Conservation (phyloP, 2,888 invertebrate genomes). For the Peribatodes rhomboidaria region DNA sequence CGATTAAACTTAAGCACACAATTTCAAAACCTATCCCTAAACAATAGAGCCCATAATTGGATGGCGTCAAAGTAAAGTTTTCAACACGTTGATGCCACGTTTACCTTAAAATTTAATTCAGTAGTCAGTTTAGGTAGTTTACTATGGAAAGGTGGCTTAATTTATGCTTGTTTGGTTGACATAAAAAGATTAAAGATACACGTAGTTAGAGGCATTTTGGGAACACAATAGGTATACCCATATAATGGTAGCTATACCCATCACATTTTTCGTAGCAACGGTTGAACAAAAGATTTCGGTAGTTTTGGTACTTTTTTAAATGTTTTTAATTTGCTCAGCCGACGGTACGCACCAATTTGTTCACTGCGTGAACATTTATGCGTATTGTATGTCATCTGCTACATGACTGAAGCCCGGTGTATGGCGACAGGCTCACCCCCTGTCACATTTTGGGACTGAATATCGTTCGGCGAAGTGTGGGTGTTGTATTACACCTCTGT, state of each 20-base stretch:
- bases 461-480: too few relatives aligned
- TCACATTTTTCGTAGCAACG: not conserved
- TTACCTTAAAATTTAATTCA: conserved; percentile 45
- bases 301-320: too few relatives aligned
- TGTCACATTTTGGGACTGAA: too few relatives aligned
- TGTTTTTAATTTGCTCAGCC: too few relatives aligned
- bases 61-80: conserved; percentile 28
- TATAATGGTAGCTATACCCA: too few relatives aligned
- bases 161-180: conserved; percentile 25
- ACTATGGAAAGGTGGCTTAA: conserved; percentile 29
- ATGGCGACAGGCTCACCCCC: too few relatives aligned
- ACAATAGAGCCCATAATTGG: conserved; percentile 19
- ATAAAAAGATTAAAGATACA: conserved; percentile 23
- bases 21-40: conserved; percentile 30
- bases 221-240: not conserved
- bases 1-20: conserved; percentile 22
- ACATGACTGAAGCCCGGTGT: too few relatives aligned
- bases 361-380: too few relatives aligned
- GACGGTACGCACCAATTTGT: too few relatives aligned
- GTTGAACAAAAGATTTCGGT: not conserved
- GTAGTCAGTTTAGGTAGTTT: conserved; percentile 37
- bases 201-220: not conserved
- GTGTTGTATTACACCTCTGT: too few relatives aligned
- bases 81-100: conserved; percentile 26
- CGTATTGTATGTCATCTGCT: too few relatives aligned